These are phyloP conservation scores for Miichthys miiuy DNA, from an alignment of 2,797 vertebrate species.

Conservation along the genomic window DNA sequence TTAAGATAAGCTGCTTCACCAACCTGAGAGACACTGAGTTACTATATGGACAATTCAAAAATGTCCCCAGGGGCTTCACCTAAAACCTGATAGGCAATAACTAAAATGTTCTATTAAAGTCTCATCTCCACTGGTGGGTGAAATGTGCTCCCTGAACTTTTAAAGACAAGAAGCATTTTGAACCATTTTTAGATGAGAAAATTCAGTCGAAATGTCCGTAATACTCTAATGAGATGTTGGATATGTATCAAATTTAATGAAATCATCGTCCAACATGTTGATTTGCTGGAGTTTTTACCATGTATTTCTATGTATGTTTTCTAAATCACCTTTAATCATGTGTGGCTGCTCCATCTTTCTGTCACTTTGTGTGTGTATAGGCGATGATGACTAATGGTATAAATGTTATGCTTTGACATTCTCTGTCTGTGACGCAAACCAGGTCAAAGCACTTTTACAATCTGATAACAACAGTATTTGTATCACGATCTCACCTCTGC, in stretches of 20 bases:
- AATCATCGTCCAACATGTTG: neutral
- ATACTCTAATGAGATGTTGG: neutral
- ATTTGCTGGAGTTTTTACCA: neutral
- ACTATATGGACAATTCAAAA: too few relatives aligned
- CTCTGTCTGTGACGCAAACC: slow-evolving; percentile 59
- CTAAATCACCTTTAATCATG: neutral
- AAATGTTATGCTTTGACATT: slow-evolving; percentile 60
- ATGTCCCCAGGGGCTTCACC: too few relatives aligned
- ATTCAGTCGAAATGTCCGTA: too few relatives aligned
- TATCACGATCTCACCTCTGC: slow-evolving; percentile 51
- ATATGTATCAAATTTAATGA: neutral
- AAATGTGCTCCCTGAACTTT: too few relatives aligned
- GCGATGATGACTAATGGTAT: neutral
- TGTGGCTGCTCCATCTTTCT: neutral
- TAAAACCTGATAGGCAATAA: too few relatives aligned
- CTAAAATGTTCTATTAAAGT: too few relatives aligned
- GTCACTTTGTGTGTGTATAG: neutral
- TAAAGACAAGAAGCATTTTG: too few relatives aligned
- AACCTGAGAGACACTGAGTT: neutral
- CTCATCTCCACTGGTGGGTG: too few relatives aligned
- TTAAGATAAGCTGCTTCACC: neutral
- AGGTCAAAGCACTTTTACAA: slow-evolving; percentile 48
- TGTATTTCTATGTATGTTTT: neutral
- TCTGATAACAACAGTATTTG: slow-evolving; percentile 59
- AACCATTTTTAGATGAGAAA: too few relatives aligned